phyloP scores from a whole-genome alignment of 2,888 invertebrate species.

The Linnaemya tessellans region DNA sequence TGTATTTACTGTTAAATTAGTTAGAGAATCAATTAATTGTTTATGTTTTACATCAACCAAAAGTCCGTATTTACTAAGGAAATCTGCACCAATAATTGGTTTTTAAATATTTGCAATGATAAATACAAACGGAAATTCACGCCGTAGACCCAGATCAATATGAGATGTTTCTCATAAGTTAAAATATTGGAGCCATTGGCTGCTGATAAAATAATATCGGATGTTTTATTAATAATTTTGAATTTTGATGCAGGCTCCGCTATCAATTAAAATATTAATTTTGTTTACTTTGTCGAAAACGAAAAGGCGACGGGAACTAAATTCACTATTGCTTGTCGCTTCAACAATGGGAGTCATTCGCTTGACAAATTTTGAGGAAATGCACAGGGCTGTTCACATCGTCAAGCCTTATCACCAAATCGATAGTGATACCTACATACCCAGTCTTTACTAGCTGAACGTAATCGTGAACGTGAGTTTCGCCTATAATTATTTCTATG shows the following conservation, averaged over 20 bases:
- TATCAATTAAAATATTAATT: neutral
- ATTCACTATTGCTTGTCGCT: neutral
- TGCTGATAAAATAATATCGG: conserved; percentile 1
- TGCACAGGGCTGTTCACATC: neutral
- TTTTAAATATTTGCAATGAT: neutral
- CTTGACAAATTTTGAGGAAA: neutral
- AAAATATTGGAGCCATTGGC: neutral
- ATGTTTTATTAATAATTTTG: neutral
- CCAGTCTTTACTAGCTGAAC: neutral
- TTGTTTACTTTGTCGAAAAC: neutral
- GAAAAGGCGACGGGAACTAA: neutral
- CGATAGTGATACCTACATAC: neutral
- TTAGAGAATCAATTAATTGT: neutral
- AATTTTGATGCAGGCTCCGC: neutral
- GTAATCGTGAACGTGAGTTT: neutral
- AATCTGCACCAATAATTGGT: conserved; percentile 18
- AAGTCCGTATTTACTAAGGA: conserved; percentile 3
- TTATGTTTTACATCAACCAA: conserved; percentile 13
- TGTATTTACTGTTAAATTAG: neutral
- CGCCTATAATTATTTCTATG: neutral
- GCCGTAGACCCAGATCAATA: neutral
- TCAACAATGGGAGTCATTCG: neutral
- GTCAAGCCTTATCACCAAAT: neutral
- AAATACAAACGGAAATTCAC: conserved; percentile 20
- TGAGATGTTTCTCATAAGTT: neutral